Evolutionary conservation across 2,888 invertebrate species (phyloP).

Genomic region (Steromphala cineraria): DNA sequence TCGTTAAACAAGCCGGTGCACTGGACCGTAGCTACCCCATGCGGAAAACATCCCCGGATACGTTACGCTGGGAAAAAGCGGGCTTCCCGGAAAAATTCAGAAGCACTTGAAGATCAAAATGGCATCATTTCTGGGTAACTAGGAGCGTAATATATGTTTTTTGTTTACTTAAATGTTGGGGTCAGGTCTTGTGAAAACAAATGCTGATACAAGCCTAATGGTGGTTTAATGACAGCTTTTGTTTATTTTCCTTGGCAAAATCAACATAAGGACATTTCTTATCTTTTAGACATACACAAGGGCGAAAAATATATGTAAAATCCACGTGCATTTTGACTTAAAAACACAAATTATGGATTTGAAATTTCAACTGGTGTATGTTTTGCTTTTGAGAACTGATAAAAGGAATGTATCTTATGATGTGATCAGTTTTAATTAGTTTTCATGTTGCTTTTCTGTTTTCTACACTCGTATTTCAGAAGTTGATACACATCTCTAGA

Average conservation of each 20-base stretch:
- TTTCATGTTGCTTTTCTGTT: too few species aligned
- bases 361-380: too few species aligned
- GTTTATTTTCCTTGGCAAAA: not conserved
- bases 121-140: not conserved
- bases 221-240: not conserved
- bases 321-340: too few species aligned
- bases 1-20: not conserved
- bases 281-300: not conserved
- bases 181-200: conserved; percentile 1
- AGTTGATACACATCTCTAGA: too few species aligned
- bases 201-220: not conserved
- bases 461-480: too few species aligned
- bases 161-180: not conserved
- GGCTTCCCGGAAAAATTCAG: not conserved
- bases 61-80: conserved; percentile 6
- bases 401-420: too few species aligned
- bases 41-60: conserved; percentile 1
- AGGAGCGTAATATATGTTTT: not conserved
- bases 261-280: not conserved
- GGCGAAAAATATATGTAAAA: not conserved
- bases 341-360: too few species aligned
- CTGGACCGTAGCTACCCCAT: conserved; percentile 15
- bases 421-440: too few species aligned
- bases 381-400: too few species aligned
- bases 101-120: not conserved